Percentiles rank a stretch among this genome's conserved stretches.
These are phyloP conservation scores for Brachionichthys hirsutus DNA, from an alignment of 2,113 vertebrate species.

Conservation along the genomic window DNA sequence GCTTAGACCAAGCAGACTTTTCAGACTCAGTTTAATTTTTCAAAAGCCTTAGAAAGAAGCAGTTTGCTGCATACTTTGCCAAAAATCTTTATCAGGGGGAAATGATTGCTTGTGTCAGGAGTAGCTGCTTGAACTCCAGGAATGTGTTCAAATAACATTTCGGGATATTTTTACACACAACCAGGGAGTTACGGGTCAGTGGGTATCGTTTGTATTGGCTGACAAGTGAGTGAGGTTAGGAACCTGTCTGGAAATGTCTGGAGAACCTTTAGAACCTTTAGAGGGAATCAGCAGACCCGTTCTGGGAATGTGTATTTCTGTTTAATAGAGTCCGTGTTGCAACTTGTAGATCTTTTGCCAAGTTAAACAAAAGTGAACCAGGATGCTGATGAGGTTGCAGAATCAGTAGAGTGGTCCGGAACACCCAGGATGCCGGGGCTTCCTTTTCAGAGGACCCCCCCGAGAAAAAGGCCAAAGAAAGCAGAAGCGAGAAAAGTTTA, in stretches of 20 bases:
- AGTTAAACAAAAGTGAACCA: slow-evolving; percentile 8
- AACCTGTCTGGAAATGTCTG: slow-evolving; percentile 14
- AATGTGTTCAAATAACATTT: slow-evolving; percentile 30
- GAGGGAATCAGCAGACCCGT: slow-evolving; percentile 1
- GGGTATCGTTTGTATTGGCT: slow-evolving; percentile 9
- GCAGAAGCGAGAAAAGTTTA: slow-evolving; percentile 43
- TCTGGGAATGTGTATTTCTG: background rate
- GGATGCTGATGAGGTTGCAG: slow-evolving; percentile 35
- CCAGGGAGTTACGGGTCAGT: slow-evolving; percentile 10
- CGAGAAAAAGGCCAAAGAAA: slow-evolving; percentile 16
- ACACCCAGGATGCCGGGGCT: slow-evolving; percentile 50
- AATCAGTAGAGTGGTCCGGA: slow-evolving; percentile 37
- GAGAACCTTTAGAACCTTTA: background rate
- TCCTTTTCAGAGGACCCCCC: background rate
- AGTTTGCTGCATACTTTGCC: too few species aligned
- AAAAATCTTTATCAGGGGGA: slow-evolving; percentile 2
- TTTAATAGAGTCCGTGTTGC: slow-evolving; percentile 15
- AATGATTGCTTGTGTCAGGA: slow-evolving; percentile 18
- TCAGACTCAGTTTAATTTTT: too few species aligned
- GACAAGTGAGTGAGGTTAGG: slow-evolving; percentile 12
- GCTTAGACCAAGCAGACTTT: too few species aligned
- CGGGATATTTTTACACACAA: slow-evolving; percentile 7
- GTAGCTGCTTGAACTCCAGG: background rate
- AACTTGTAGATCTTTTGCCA: background rate
- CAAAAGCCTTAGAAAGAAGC: too few species aligned